Base-by-base conservation (phyloP, 2,888 invertebrate species). In the Synergus japonicus region DNA sequence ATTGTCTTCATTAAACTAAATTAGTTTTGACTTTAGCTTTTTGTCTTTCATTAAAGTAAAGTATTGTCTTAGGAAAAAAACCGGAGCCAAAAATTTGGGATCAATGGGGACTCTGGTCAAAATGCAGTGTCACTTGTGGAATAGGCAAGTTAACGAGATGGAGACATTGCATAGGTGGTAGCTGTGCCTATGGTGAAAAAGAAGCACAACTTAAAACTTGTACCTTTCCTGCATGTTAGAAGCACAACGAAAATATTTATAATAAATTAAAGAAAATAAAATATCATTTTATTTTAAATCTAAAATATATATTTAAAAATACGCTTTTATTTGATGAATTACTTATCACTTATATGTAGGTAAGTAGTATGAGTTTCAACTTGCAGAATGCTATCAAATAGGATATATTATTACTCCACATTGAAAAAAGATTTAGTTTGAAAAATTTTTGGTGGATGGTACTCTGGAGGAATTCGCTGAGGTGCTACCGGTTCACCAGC, bases 121-220 rank as follows among this genome's bases (percentile, higher is more conserved):
- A 88, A 2, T 93, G 93, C 85, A 93, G 92, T 73, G 93, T 92
- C 7, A 91, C 92, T 41, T 93, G 93, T 83, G 93, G 93, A 15
- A 87, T 91, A 60, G 93, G 93, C 41, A 92, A 92, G 83, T 89
- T 92, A 83, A 89, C 90, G 80, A 87, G 93, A 86, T 93, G 93
- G 93, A 89, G 93, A 66, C 93, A 93, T 86, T 93, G 93, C 84
- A 89, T 93, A 22, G 89, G 90, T 3, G 92, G 92, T 60, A 91
- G 91, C 69, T 93, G 93, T 85, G 90, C 91, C 12, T 78, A 89
- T 4, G 93, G 93, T 15, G 93, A 93, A 84, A 93, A 93, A 81
- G 93, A 93, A 85, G 93, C 93, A 8, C 93, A 93, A 87, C 92
- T 93, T 80, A 93, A 92, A 87, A 93, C 92, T 7, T 93, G 93